phyloP scores from a whole-genome alignment of 2,797 vertebrate species.

The Hoplostethus mediterraneus region DNA sequence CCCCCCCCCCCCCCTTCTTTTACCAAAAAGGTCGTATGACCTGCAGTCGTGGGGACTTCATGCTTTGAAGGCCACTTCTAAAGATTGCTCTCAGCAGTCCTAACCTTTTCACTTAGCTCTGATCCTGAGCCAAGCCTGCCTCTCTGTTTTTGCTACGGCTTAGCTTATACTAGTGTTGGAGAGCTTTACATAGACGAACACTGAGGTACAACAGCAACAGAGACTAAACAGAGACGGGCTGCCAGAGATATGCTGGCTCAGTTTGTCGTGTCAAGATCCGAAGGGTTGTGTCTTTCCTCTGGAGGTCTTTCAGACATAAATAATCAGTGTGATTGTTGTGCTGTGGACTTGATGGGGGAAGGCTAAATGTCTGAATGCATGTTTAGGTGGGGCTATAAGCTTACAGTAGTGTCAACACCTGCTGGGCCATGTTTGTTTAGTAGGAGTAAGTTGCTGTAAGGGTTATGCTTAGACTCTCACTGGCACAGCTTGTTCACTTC shows the following conservation, averaged over 20 bases:
- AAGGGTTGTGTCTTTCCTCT: conserved; percentile 23
- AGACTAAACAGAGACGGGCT: conserved; percentile 61
- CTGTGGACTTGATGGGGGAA: conserved; percentile 37
- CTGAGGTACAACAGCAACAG: conserved; percentile 46
- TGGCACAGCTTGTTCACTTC: conserved; percentile 25
- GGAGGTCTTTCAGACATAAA: conserved; percentile 30
- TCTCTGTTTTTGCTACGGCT: conserved; percentile 52
- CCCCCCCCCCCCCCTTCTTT: conserved; percentile 65
- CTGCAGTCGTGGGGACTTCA: conserved; percentile 73
- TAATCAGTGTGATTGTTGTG: conserved; percentile 15
- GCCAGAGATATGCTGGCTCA: conserved; percentile 26
- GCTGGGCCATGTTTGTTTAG: conserved; percentile 67
- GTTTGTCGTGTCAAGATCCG: conserved; percentile 39
- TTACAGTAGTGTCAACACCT: conserved; percentile 69
- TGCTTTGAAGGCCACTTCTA: conserved; percentile 83
- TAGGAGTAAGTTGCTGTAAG: conserved; percentile 60
- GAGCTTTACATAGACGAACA: conserved; percentile 46
- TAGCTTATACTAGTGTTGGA: conserved; percentile 44
- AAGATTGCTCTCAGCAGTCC: conserved; percentile 83
- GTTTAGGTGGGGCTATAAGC: conserved; percentile 62
- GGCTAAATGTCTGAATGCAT: conserved; percentile 42
- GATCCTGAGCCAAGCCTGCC: conserved; percentile 75
- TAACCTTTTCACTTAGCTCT: conserved; percentile 86
- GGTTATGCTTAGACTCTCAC: conserved; percentile 37
- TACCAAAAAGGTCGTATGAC: conserved; percentile 80